A percentile compares a stretch with the other conserved stretches of the same genome.
Conservation (phyloP, 2,113 vertebrate species). For the Ptilonorhynchus violaceus region DNA sequence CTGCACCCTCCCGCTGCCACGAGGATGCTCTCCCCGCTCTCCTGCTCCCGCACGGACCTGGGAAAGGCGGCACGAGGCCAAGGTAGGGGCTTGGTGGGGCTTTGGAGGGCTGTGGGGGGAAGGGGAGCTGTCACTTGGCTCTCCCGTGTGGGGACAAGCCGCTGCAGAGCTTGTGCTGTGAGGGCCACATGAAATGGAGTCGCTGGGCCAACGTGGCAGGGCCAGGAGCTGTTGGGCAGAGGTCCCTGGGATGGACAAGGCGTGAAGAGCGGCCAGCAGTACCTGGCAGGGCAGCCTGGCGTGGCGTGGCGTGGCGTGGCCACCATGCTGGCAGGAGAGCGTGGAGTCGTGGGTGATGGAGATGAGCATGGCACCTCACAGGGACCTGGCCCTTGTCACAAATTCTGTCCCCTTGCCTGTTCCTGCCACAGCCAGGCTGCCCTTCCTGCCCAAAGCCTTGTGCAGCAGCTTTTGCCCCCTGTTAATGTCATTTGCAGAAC, state of each 20-base stretch:
- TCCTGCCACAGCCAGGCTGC: background rate
- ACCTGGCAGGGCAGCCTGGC: background rate
- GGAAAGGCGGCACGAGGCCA: rapidly evolving
- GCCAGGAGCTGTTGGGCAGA: background rate
- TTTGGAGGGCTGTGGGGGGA: background rate
- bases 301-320: rapidly evolving
- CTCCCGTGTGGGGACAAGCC: rapidly evolving
- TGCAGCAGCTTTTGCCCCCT: background rate
- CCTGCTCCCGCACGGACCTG: background rate
- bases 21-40: background rate
- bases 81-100: background rate
- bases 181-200: background rate
- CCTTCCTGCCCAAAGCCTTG: background rate
- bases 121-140: background rate
- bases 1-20: rapidly evolving
- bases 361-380: rapidly evolving
- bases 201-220: rapidly evolving
- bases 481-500: background rate
- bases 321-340: background rate
- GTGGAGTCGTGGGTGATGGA: background rate
- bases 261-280: background rate
- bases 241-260: background rate
- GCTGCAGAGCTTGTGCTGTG: background rate
- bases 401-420: background rate
- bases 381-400: background rate